Conservation (phyloP, 2,797 vertebrate species). For the Mycteria americana region DNA sequence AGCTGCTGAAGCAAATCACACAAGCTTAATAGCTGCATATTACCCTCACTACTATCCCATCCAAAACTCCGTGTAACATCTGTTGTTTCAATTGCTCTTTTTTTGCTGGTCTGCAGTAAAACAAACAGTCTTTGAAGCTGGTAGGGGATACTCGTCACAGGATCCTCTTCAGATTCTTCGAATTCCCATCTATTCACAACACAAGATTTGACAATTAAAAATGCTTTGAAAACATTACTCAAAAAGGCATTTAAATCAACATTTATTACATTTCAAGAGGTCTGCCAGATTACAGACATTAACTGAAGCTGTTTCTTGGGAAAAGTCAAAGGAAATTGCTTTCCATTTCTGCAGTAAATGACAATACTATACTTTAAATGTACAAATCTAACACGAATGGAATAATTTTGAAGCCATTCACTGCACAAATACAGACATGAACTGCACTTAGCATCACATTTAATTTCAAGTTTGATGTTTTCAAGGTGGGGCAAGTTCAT, state of each 20-base stretch:
- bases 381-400: background rate
- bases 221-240: background rate
- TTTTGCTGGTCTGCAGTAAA: slow-evolving; percentile 97
- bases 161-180: slow-evolving; percentile 95
- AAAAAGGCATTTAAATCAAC: background rate
- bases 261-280: background rate
- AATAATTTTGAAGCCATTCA: background rate
- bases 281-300: background rate
- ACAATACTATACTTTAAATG: background rate
- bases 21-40: background rate
- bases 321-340: background rate
- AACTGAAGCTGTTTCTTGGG: background rate
- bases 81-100: slow-evolving; percentile 97
- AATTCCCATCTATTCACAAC: slow-evolving; percentile 90
- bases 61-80: slow-evolving; percentile 98
- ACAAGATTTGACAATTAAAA: slow-evolving; percentile 22
- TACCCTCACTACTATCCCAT: slow-evolving; percentile 99
- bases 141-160: slow-evolving; percentile 95
- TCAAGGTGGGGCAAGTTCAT: background rate
- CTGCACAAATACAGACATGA: background rate
- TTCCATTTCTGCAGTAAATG: background rate
- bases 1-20: background rate
- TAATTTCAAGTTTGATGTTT: background rate
- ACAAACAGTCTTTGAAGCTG: slow-evolving; percentile 98
- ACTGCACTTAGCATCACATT: background rate